These are phyloP conservation scores for Sphenodon punctatus DNA, from an alignment of 2,797 vertebrate species.

Conservation along the genomic window DNA sequence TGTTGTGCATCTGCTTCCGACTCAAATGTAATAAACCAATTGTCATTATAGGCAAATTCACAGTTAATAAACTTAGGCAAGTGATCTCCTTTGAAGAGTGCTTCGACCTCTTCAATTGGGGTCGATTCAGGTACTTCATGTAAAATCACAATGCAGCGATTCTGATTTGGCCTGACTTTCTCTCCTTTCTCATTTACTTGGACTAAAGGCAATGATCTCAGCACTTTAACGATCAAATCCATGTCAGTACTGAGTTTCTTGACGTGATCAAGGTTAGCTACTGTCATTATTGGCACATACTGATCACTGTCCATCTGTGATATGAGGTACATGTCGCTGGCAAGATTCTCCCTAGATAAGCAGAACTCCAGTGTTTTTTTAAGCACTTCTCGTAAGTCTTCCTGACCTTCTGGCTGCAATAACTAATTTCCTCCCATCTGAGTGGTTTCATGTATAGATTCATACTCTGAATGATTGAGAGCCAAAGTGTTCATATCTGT, in stretches of 20 bases:
- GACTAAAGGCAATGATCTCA: conserved; percentile 91
- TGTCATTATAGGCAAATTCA: conserved; percentile 95
- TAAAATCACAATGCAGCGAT: conserved; percentile 94
- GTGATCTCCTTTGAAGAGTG: conserved; percentile 89
- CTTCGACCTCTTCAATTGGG: conserved; percentile 92
- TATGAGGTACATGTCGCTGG: conserved; percentile 93
- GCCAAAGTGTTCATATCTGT: conserved; percentile 79
- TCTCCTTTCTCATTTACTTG: conserved; percentile 94
- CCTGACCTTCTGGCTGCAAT: conserved; percentile 84
- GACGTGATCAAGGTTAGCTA: conserved; percentile 93
- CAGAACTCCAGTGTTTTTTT: conserved; percentile 91
- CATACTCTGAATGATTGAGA: conserved; percentile 84
- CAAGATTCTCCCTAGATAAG: conserved; percentile 93
- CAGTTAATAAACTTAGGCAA: conserved; percentile 94
- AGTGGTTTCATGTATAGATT: conserved; percentile 79
- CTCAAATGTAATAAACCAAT: conserved; percentile 97
- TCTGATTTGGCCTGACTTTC: conserved; percentile 93
- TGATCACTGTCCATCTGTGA: conserved; percentile 98
- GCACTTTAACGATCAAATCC: conserved; percentile 88
- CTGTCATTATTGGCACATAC: conserved; percentile 91
- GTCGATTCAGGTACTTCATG: conserved; percentile 91
- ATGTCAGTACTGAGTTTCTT: conserved; percentile 92
- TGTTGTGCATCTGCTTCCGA: conserved; percentile 95
- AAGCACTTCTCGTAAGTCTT: conserved; percentile 87
- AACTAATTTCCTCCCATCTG: conserved; percentile 82